Evolutionary conservation across 1,140 invertebrate genomes (phyloP).

Genomic region (Chrysomallon squamiferum): DNA sequence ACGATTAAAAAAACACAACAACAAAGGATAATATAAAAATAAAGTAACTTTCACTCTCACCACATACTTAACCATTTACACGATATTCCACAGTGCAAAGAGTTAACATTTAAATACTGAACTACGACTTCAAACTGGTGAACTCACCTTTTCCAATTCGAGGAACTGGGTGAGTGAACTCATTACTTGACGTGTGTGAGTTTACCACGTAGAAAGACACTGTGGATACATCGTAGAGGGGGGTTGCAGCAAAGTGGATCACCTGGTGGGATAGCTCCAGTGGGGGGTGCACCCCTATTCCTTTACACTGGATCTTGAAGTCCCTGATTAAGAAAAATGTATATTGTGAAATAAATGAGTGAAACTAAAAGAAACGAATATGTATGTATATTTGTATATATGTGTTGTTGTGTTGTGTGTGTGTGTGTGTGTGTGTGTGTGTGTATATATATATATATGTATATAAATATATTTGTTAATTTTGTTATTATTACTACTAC

Average conservation of each 20-base stretch:
- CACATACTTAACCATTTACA: too few relatives aligned
- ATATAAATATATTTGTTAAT: too few relatives aligned
- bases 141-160: constrained; percentile 59
- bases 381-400: too few relatives aligned
- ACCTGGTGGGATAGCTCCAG: constrained; percentile 61
- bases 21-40: too few relatives aligned
- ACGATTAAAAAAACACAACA: too few relatives aligned
- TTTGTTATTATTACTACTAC: too few relatives aligned
- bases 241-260: constrained; percentile 58
- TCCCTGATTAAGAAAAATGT: constrained; percentile 32
- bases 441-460: too few relatives aligned
- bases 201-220: constrained; percentile 56
- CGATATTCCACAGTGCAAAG: too few relatives aligned
- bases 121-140: too few relatives aligned
- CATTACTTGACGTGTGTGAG: constrained; percentile 58
- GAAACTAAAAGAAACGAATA: background rate
- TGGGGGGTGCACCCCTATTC: constrained; percentile 61
- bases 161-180: constrained; percentile 61
- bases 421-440: background rate
- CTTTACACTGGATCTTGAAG: constrained; percentile 60
- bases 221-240: constrained; percentile 56
- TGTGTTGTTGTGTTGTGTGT: too few relatives aligned
- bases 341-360: background rate
- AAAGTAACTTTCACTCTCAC: too few relatives aligned
- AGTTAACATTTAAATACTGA: too few relatives aligned